Evolutionary conservation across 2,888 invertebrate genomes (phyloP).

Genomic region (Ormia ochracea): DNA sequence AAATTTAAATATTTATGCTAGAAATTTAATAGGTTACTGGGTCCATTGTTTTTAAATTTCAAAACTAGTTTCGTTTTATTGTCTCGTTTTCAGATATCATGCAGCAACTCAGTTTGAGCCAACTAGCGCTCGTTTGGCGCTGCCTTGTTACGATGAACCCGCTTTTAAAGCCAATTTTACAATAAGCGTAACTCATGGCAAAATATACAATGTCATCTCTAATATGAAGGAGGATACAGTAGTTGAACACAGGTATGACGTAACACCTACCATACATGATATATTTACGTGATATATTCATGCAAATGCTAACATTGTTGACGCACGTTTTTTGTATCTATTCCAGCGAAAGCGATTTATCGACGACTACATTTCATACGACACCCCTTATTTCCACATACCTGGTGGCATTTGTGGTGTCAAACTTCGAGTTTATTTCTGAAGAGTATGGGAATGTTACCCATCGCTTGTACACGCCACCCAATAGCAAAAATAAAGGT

Average conservation of each 20-base stretch:
- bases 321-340: background rate
- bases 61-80: background rate
- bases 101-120: constrained; percentile 84
- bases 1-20: no score
- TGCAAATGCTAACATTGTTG: background rate
- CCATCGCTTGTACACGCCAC: constrained; percentile 72
- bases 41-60: no score
- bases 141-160: constrained; percentile 89
- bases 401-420: constrained; percentile 88
- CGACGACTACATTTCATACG: constrained; percentile 77
- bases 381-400: constrained; percentile 86
- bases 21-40: no score
- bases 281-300: background rate
- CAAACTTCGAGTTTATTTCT: constrained; percentile 78
- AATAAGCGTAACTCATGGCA: constrained; percentile 80
- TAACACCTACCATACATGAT: background rate
- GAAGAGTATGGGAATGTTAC: constrained; percentile 74
- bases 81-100: constrained; percentile 71
- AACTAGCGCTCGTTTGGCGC: constrained; percentile 82
- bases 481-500: constrained; percentile 66
- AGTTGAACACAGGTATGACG: constrained; percentile 64
- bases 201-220: constrained; percentile 74
- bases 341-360: constrained; percentile 61
- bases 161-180: constrained; percentile 82
- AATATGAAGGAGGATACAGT: constrained; percentile 71